These are phyloP conservation scores for Ips nitidus DNA, from an alignment of 1,140 invertebrate genomes.

Conservation along the genomic window DNA sequence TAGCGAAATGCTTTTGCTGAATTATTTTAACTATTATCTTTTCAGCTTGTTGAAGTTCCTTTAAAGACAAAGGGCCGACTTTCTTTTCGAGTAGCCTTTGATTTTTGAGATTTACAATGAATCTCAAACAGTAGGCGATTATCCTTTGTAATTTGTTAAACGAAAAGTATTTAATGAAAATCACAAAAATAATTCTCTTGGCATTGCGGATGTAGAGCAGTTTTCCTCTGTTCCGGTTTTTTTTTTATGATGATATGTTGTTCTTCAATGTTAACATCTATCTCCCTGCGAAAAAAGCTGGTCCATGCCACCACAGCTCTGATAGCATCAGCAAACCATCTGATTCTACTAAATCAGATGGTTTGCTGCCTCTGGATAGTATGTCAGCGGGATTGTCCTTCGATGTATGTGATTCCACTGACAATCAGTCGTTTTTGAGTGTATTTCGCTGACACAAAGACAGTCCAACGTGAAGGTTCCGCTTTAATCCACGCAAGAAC, in stretches of 20 bases:
- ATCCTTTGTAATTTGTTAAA: background rate
- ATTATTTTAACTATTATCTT: background rate
- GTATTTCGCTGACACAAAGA: constrained; percentile 23
- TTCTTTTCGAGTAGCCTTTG: background rate
- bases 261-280: too few species aligned
- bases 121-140: background rate
- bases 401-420: constrained; percentile 39
- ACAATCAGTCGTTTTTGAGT: constrained; percentile 1
- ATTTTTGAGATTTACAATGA: background rate
- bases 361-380: constrained; percentile 38
- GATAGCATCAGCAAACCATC: too few species aligned
- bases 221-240: background rate
- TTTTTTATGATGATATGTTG: background rate
- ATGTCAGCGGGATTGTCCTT: constrained; percentile 44
- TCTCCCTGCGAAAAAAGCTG: background rate
- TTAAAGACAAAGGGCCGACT: too few species aligned
- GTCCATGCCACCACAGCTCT: constrained; percentile 45
- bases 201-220: background rate
- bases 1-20: background rate
- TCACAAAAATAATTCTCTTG: background rate
- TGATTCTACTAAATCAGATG: constrained; percentile 32
- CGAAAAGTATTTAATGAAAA: background rate
- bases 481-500: constrained; percentile 44
- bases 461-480: constrained; percentile 37
- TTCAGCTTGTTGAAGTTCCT: background rate